Conservation (phyloP, 2,113 vertebrate species). For the Chloroceryle aenea region DNA sequence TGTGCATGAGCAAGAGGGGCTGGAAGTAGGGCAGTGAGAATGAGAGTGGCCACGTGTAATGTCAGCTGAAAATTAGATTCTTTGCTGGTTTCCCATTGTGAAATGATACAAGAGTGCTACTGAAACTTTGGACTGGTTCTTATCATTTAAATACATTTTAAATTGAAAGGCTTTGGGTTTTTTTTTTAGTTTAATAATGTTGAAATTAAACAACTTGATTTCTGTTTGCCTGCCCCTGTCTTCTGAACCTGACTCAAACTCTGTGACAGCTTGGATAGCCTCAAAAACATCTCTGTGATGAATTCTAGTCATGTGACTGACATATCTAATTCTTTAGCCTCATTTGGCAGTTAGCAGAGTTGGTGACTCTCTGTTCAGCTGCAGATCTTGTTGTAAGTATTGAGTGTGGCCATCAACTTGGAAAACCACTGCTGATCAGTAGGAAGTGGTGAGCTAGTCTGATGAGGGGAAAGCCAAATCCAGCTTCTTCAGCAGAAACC, state of each 20-base stretch:
- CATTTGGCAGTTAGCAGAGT: neutral
- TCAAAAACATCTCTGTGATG: neutral
- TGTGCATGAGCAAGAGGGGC: neutral
- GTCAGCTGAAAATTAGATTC: neutral
- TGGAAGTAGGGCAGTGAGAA: neutral
- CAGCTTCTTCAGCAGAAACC: neutral
- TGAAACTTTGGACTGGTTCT: neutral
- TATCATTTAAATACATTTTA: neutral
- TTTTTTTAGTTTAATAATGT: neutral
- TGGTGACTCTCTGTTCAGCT: neutral
- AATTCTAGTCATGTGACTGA: neutral
- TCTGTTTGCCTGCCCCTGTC: neutral
- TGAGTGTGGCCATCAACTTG: neutral
- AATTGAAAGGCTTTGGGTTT: neutral
- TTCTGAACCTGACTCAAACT: neutral
- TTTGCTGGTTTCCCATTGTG: neutral
- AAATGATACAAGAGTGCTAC: neutral
- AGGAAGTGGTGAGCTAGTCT: neutral
- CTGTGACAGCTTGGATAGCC: neutral
- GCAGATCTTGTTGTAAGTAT: neutral
- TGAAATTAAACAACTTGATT: neutral
- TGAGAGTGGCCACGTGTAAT: neutral
- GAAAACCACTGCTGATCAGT: neutral
- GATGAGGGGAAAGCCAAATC: neutral
- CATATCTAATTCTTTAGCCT: neutral